Base-by-base conservation (phyloP, 92 coral and sea anemone species). In the Muricea muricata region DNA sequence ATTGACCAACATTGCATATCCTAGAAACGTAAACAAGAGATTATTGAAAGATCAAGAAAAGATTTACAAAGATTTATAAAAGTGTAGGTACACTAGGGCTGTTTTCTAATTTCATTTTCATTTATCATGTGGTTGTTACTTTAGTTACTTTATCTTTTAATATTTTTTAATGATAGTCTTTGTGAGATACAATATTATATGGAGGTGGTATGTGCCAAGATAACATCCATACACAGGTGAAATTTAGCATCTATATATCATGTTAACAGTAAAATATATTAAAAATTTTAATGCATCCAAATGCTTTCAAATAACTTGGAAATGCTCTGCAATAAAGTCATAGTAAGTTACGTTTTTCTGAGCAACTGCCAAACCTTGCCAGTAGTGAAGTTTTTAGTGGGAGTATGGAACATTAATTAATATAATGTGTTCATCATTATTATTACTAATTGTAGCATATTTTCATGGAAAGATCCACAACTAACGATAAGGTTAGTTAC, bases 401-500 rank as follows among this genome's bases (percentile, higher is more conserved):
- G n/a, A n/a, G n/a, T n/a, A n/a, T n/a, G n/a, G n/a, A 4, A 37
- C 42, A 37, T 37, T 4, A 37, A 37, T 37, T 37, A 37, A 37
- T 37, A 37, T 4, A 37, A 37, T 37, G 9, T 37, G 9, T 4
- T 37, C 42, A 37, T 37, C 9, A 37, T 37, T 37, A 37, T 37
- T 4, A 18, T 37, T 37, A 37, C 9, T 4, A 18, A 34, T 75
- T 73, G 56, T 24, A 78, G 83, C 7, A 26, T 78, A 28, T 78
- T 78, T 58, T 78, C 29, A n/a, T 78, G 83, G 83, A 66, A 78
- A 12, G 83, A 78, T 57, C 83, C 83, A 8, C 71, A 78, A 39
- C 55, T 56, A 6, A 78, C 83, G 7, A 29, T 56, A 56, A 56
- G 83, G 83, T 78, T 13, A 24, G 71, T 33, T n/a, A n/a, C n/a